Evolutionary conservation across 1,140 invertebrate genomes (phyloP), one percentile per base, ranked within the genome.

Genomic region (Platyscapa corneri): DNA sequence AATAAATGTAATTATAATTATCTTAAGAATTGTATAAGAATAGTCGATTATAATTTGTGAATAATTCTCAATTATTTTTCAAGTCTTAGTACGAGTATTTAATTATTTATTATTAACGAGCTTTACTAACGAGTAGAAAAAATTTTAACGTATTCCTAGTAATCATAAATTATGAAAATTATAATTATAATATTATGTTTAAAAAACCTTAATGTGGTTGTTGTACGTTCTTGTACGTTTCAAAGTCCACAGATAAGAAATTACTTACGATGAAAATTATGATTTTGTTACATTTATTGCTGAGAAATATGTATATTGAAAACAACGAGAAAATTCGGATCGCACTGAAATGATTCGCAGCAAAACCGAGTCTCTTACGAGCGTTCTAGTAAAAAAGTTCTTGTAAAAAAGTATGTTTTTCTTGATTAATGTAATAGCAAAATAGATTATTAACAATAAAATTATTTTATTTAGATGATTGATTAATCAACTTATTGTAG

Each of bases 241-340:
- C 72, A 76, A 83, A 83, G 82, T 64, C 37, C 72, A 83, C 75
- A 30, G 72, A 83, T 83, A 83, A 75, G 70, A 32, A 42, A 16
- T 60, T 64, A 75, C 42, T 70, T 70, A 70, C 23, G 16, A 37
- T 70, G 37, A 1, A 70, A 37, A 37, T 10, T 39, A 39, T 70
- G 23, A 74, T 74, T 39, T 6, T 74, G 37, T 42, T 10, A 10
- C 42, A 42, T n/a, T 74, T 74, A 27, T 20, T 27, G 37, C 42
- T 42, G 8, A 37, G 3, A 37, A 74, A n/a, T 42, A 27, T 42
- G 1, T 6, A 0, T 10, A 23, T 2, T 72, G 10, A 39, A 39
- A 72, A 39, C 39, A 72, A 39, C 1, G 34, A 39, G 67, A 72
- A 3, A 72, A 72, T 72, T 67, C 32, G 1, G 65, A 18, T 12